Evolutionary conservation across 2,113 vertebrate species (phyloP).

Genomic region (Muntiacus muntjak): DNA sequence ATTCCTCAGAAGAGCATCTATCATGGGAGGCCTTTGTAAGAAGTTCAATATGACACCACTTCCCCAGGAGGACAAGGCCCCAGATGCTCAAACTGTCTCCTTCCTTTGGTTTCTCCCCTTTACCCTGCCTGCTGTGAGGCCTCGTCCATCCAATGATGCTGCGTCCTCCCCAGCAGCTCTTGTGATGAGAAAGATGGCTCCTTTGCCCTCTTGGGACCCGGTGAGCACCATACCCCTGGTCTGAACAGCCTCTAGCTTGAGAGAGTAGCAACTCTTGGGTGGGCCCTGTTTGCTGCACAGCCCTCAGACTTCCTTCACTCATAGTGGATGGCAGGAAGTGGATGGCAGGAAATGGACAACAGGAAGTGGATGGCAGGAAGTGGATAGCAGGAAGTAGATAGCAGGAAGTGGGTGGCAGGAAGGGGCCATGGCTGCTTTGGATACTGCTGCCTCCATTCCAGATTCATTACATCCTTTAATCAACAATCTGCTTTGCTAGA

Average conservation of each 20-base stretch:
- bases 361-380: background rate
- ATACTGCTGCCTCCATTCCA: background rate
- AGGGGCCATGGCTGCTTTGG: background rate
- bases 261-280: rapidly evolving
- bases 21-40: too few species aligned
- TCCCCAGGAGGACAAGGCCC: background rate
- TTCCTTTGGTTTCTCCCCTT: background rate
- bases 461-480: background rate
- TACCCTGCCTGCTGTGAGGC: background rate
- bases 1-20: background rate
- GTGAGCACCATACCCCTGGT: background rate
- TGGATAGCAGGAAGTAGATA: rapidly evolving
- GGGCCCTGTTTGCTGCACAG: background rate
- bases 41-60: rapidly evolving
- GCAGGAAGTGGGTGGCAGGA: background rate
- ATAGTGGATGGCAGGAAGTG: background rate
- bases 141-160: background rate
- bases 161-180: background rate
- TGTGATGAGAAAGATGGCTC: too few species aligned
- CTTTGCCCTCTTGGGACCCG: background rate
- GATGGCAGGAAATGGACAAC: background rate
- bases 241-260: background rate
- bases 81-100: background rate
- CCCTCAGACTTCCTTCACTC: background rate
- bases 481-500: background rate